Conservation (phyloP, 2,888 invertebrate genomes). For the Apodemia duryi region DNA sequence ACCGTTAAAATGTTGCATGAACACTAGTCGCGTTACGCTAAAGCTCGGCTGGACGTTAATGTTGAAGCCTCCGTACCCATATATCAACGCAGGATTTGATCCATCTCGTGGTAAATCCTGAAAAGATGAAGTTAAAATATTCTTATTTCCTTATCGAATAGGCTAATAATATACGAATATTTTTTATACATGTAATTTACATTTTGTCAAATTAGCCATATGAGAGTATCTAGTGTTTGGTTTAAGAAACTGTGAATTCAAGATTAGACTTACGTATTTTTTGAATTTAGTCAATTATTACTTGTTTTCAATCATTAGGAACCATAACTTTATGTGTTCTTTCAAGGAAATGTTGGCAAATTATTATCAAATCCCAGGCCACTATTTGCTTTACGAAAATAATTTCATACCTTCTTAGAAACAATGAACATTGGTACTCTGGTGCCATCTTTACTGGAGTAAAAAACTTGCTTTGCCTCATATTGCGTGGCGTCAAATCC, state of each 20-base stretch:
- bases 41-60: conserved; percentile 94
- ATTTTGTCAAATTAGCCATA: no score
- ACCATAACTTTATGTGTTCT: no score
- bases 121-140: conserved; percentile 16
- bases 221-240: no score
- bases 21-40: conserved; percentile 90
- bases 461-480: conserved; percentile 94
- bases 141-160: no score
- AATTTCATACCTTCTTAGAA: conserved; percentile 82
- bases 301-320: no score
- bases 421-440: conserved; percentile 98
- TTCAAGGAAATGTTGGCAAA: no score
- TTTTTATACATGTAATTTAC: no score
- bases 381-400: background rate
- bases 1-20: conserved; percentile 93
- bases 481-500: conserved; percentile 89
- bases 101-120: conserved; percentile 84
- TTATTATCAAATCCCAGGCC: no score
- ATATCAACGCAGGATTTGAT: conserved; percentile 90
- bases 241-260: no score
- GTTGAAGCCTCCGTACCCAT: conserved; percentile 99
- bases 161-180: no score
- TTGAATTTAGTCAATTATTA: no score
- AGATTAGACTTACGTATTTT: no score
- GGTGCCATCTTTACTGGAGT: conserved; percentile 94